Base-by-base conservation (phyloP, 1,140 invertebrate genomes). In the Eumeta japonica region DNA sequence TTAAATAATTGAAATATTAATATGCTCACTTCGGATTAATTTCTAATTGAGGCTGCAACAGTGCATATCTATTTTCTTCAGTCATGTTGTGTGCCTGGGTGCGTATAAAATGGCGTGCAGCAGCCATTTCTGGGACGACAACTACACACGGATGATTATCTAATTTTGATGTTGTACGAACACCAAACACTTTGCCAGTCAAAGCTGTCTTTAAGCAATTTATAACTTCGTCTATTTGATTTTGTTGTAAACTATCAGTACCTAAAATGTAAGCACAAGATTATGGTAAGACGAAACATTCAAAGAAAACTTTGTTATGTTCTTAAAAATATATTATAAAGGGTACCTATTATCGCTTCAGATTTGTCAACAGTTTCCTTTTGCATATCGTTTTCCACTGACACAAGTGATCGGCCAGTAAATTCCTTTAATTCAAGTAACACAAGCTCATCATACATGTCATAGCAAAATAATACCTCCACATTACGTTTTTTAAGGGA, bases 391-490 rank as follows among this genome's bases (percentile, higher is more conserved):
- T 94, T 96, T 73, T 98, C 95, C 3, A 97, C 90, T 1, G 94
- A 96, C 1, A 87, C 85, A 0, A 98, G 75, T 35, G 81, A 79
- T 52, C 88, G 85, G 32, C 82, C 81, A 41, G 88, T 85, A 62
- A 91, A 98, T 57, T 92, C 83, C 46, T 82, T 81, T 13, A 98
- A 70, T 51, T 97, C 90, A 79, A 97, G 85, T 1, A 98, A 73
- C n/a, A 24, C 92, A 14, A 97, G 73, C 71, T 98, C 96, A 75
- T 98, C 96, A 52, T 97, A 95, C 1, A 89, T 85, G 55, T 98
- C 94, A 55, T 94, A 97, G 58, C 93, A 92, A 65, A 97, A 97
- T 2, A 99, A 62, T 1, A 98, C 94, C 78, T 98, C 93, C 2
- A 90, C 80, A 42, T 95, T 85, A 45, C 85, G 83, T 54, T 87